Base-by-base conservation (phyloP, 2,113 vertebrate species). In the Clarias magur region DNA sequence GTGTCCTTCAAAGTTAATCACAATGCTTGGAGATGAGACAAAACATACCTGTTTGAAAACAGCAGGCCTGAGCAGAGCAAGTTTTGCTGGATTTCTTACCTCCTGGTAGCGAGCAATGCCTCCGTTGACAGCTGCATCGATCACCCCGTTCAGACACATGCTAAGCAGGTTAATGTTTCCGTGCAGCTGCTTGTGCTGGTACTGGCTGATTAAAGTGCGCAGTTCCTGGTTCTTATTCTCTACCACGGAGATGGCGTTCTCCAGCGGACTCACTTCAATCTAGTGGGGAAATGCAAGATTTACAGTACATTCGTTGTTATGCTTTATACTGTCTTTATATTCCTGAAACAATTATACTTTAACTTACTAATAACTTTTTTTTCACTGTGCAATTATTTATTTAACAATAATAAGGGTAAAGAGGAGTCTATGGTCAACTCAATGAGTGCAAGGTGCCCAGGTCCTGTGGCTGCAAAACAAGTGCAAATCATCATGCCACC, bases 201-300 rank as follows among this genome's bases (percentile, higher is more conserved):
- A 99, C 94, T 99, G 98, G 86, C 97, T 96, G 92, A 99, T 99
- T 91, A 99, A 94, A 1, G 97, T 97, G 60, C 98, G 96, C 62
- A 99, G 95, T 93, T 99, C 98, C 92, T 97, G 97, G 94, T 99
- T 99, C 94, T 99, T 99, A 85, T 99, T 99, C 93, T 99, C 98
- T 90, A 99, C 97, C 86, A 99, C 98, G 15, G 97, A 96, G 92
- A 98, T 94, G 92, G 97, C 98, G 54, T 99, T 99, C 93, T 99
- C 97, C 92, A 99, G 89, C 5, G 98, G 98, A 93, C 98, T 99
- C 82, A 99, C 97, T 93, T 99, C 98, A 93, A 99, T 95, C 98
- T 99, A 91, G 54, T 78, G 91, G 83, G 79, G 25, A 83, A 75
- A 78, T 38, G 25, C 88, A 25, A 17, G 57, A 4, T 12, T 80